These are phyloP conservation scores for Synodontis membranacea DNA, from an alignment of 2,113 vertebrate genomes.

Conservation along the genomic window DNA sequence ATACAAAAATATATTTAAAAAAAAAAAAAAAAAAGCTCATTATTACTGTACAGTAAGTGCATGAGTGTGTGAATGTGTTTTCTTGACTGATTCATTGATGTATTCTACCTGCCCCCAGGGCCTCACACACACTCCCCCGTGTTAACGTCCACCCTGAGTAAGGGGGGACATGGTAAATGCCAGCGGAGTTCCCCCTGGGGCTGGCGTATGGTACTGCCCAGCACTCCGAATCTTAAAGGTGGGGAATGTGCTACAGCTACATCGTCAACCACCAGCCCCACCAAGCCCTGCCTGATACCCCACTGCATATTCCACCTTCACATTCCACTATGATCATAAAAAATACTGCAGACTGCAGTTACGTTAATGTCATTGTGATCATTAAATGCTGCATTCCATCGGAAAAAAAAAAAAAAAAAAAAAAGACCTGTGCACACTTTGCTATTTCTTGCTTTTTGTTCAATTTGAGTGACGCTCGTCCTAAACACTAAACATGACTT, in stretches of 20 bases:
- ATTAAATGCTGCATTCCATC: background rate
- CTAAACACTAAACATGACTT: background rate
- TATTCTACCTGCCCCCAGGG: conserved; percentile 48
- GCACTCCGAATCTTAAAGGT: conserved; percentile 59
- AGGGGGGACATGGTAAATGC: conserved; percentile 54
- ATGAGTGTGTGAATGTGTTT: conserved; percentile 8
- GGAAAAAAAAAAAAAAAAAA: background rate
- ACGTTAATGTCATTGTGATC: background rate
- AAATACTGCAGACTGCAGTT: background rate
- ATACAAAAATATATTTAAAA: background rate
- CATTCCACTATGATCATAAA: background rate
- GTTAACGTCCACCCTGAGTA: conserved; percentile 55
- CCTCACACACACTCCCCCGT: conserved; percentile 55
- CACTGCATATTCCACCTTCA: conserved; percentile 46
- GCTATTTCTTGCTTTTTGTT: background rate
- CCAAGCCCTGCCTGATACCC: conserved; percentile 29
- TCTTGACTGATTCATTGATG: conserved; percentile 22
- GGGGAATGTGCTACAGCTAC: conserved; percentile 58
- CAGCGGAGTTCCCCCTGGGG: conserved; percentile 56
- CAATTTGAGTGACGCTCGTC: background rate
- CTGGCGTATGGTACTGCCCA: conserved; percentile 56
- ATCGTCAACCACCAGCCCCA: conserved; percentile 48
- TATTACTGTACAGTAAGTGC: no score
- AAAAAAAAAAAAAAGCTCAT: background rate
- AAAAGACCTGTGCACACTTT: background rate